Evolutionary conservation across 2,888 invertebrate species (phyloP).

Genomic region (Drosophila fulvimacula): DNA sequence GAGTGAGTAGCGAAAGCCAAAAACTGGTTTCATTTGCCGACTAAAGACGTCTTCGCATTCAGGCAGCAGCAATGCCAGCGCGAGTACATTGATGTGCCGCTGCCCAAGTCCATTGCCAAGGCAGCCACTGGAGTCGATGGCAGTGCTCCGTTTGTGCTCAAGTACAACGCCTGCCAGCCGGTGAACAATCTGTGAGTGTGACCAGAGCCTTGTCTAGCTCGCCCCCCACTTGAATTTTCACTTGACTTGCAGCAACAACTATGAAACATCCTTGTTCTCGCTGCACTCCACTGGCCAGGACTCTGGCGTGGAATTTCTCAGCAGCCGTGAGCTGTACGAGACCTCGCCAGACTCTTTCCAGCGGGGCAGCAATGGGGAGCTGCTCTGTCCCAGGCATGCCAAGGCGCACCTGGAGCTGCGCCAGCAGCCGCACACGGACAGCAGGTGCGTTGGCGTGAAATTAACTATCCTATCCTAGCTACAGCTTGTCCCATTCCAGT

Average conservation of each 20-base stretch:
- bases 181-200: constrained; percentile 80
- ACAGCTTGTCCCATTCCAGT: constrained; percentile 78
- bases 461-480: background rate
- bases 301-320: constrained; percentile 89
- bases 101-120: constrained; percentile 84
- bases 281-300: constrained; percentile 93
- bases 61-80: constrained; percentile 80
- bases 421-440: constrained; percentile 77
- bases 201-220: too few relatives aligned
- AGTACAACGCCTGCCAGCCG: constrained; percentile 82
- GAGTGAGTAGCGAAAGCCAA: constrained; percentile 54
- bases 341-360: constrained; percentile 82
- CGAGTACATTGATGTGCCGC: constrained; percentile 85
- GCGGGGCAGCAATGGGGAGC: constrained; percentile 59
- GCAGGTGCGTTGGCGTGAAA: constrained; percentile 69
- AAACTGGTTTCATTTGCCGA: constrained; percentile 14
- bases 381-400: constrained; percentile 81
- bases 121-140: constrained; percentile 50
- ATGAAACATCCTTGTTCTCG: constrained; percentile 91
- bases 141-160: constrained; percentile 80
- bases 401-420: constrained; percentile 74
- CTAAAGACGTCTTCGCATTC: background rate
- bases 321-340: constrained; percentile 83
- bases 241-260: constrained; percentile 59
- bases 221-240: background rate